These are phyloP conservation scores for Coccyzus lansbergi DNA, from an alignment of 2,797 vertebrate species.

Conservation along the genomic window DNA sequence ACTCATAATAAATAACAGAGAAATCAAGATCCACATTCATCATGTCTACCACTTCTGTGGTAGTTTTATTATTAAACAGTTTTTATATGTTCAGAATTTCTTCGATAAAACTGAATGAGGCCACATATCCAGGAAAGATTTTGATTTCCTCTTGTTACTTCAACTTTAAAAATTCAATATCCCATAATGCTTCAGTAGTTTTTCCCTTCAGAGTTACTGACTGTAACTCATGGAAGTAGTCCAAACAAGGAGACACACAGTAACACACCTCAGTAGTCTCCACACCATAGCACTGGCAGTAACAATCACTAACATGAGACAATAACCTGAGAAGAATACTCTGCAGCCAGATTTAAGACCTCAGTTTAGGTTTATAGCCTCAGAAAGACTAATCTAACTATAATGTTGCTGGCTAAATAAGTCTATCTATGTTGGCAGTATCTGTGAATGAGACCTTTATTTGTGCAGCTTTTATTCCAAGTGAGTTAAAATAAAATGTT, in stretches of 20 bases:
- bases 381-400: not conserved
- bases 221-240: no score
- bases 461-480: not conserved
- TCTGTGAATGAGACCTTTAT: not conserved
- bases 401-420: not conserved
- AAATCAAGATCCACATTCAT: not conserved
- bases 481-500: not conserved
- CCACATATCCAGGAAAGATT: not conserved
- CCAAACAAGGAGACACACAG: not conserved
- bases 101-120: not conserved
- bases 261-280: not conserved
- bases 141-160: not conserved
- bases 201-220: not conserved
- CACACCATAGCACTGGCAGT: not conserved
- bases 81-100: not conserved
- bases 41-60: not conserved
- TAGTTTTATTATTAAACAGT: not conserved
- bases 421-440: rapidly evolving
- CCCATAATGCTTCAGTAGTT: not conserved
- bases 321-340: not conserved
- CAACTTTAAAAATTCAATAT: not conserved
- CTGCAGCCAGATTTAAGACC: not conserved
- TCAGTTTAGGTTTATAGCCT: not conserved
- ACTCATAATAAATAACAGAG: not conserved
- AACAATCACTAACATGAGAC: not conserved